Evolutionary conservation across 2,888 invertebrate genomes (phyloP).

Genomic region (Agapostemon virescens): DNA sequence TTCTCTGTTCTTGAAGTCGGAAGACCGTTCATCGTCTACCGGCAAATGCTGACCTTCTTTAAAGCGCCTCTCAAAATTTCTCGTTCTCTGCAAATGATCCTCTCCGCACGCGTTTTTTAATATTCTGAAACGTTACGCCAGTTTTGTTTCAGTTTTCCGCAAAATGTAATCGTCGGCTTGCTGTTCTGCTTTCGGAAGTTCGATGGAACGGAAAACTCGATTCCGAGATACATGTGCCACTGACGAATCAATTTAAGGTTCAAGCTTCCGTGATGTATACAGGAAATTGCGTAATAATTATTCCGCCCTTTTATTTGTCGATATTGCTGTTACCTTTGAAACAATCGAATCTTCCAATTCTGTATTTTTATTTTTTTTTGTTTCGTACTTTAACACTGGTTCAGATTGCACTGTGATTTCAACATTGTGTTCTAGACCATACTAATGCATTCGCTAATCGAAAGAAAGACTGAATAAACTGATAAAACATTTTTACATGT

Average conservation of each 20-base stretch:
- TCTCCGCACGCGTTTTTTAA: background rate
- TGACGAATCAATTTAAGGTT: background rate
- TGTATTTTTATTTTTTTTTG: background rate
- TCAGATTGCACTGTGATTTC: background rate
- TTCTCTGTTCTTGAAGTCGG: background rate
- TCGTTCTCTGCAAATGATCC: background rate
- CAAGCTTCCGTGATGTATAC: background rate
- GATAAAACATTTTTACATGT: no score
- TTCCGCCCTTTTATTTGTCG: background rate
- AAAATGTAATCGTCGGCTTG: background rate
- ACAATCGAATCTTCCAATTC: background rate
- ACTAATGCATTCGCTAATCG: no score
- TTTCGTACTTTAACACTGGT: background rate
- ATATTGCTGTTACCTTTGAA: background rate
- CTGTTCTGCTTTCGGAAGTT: background rate
- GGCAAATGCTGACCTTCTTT: background rate
- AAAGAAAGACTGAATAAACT: no score
- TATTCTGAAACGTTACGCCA: background rate
- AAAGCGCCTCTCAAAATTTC: background rate
- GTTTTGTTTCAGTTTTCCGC: background rate
- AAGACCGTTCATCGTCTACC: conserved; percentile 3
- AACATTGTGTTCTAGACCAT: background rate
- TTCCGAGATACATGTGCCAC: background rate
- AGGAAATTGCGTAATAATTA: background rate
- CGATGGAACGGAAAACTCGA: background rate